Conservation (phyloP, 2,113 vertebrate genomes). For the Takifugu flavidus region DNA sequence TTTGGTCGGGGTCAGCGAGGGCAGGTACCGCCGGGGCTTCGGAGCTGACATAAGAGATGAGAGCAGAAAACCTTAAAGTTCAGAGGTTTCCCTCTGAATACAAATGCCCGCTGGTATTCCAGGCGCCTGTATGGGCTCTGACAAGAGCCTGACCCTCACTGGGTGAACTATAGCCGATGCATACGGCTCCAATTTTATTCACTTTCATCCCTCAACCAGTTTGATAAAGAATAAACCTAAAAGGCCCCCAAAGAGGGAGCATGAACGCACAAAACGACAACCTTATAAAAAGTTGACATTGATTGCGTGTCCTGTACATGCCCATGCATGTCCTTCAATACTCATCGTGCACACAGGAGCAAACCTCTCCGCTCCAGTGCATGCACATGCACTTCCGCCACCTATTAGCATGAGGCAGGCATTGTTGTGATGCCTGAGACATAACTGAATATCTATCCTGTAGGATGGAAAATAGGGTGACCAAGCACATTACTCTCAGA, state of each 20-base stretch:
- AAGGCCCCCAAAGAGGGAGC: neutral
- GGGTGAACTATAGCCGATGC: constrained; percentile 18
- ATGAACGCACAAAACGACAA: neutral
- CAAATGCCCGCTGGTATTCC: constrained; percentile 37
- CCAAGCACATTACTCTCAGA: constrained; percentile 27
- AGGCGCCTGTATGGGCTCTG: constrained; percentile 24
- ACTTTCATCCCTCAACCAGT: neutral
- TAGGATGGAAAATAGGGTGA: constrained; percentile 37
- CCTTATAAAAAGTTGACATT: neutral
- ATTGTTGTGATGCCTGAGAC: constrained; percentile 16
- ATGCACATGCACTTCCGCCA: constrained; percentile 65
- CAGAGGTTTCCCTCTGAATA: constrained; percentile 41
- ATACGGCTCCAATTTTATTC: constrained; percentile 4
- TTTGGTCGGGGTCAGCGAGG: constrained; percentile 35
- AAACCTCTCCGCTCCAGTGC: constrained; percentile 42
- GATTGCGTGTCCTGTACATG: constrained; percentile 39
- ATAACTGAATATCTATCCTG: constrained; percentile 23
- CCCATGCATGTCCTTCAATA: constrained; percentile 53
- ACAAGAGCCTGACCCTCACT: constrained; percentile 36
- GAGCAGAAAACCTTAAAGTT: constrained; percentile 40
- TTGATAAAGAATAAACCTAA: constrained; percentile 7
- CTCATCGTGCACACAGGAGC: constrained; percentile 41
- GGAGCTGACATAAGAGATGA: constrained; percentile 40
- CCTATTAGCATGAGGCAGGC: constrained; percentile 17
- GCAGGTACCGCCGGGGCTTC: constrained; percentile 17